Base-by-base conservation (phyloP, 1,140 invertebrate species). In the Lepidurus arcticus region DNA sequence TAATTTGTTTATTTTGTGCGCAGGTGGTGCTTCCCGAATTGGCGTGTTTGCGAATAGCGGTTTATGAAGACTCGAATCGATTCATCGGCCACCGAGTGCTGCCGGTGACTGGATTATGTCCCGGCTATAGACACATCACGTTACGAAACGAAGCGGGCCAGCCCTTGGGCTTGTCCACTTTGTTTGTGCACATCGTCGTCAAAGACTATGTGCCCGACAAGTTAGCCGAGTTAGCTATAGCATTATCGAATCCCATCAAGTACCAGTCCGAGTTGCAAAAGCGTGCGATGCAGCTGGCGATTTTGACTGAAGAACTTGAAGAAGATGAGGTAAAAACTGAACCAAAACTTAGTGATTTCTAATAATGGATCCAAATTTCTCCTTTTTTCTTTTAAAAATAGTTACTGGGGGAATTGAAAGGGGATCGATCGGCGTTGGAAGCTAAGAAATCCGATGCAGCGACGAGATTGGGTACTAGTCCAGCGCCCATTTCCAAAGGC, bases 121-220 rank as follows among this genome's bases (percentile, higher is more conserved):
- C 97, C 26, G 97, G 96, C 43, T 97, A 95, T 84, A 88, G 94
- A 3, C 95, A 97, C 83, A 92, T 97, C 13, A 90, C 90, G 79
- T 87, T 98, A 26, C 88, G 94, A 77, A 96, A 93, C 44, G 98
- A 99, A 86, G 89, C 93, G n/a, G 97, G 97, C 26, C 95, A 98
- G 83, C 94, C 97, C 2, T 87, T 98, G 73, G 91, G 92, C 5
- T 84, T 97, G 76, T 92, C 95, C 7, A 94, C 93, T 42, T 86
- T 99, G 16, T 97, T 99, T 85, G 89, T 98, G 42, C 91, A 94
- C 81, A 93, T 99, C 43, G 91, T 93, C 43, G 93, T 99, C 13
- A 98, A 98, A 82, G 95, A 97, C 84, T 99, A 99, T 85, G 96
- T 99, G 43, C 98, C 98, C 1, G 95, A 99, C 85, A 94, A 90